These are phyloP conservation scores for Trachelus troglodyta DNA, from an alignment of 2,888 invertebrate species.

Conservation along the genomic window DNA sequence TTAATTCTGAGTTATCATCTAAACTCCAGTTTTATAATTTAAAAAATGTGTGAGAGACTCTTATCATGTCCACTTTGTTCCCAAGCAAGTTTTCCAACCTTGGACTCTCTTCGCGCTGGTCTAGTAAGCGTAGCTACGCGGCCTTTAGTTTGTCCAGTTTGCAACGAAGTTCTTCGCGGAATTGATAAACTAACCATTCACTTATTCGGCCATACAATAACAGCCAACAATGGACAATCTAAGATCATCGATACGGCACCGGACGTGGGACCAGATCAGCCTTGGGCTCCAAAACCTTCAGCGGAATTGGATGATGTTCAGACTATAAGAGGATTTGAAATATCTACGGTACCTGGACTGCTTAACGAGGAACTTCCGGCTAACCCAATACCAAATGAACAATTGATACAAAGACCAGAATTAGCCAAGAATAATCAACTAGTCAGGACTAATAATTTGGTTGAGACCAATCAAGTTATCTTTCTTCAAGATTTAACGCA, in stretches of 20 bases:
- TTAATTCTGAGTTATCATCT: background rate
- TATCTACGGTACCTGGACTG: background rate
- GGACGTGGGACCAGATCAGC: background rate
- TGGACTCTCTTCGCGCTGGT: conserved; percentile 77
- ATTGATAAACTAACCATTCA: conserved; percentile 88
- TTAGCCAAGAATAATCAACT: background rate
- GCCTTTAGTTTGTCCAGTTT: conserved; percentile 81
- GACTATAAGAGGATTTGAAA: background rate
- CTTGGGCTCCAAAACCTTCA: background rate
- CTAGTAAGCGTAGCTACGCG: conserved; percentile 82
- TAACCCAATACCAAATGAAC: background rate
- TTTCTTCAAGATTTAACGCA: conserved; percentile 27
- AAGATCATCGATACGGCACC: conserved; percentile 29
- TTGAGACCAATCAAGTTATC: conserved; percentile 22
- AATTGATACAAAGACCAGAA: background rate
- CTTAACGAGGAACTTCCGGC: background rate
- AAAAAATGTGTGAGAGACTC: conserved; percentile 62
- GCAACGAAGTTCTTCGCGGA: conserved; percentile 79
- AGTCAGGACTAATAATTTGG: background rate
- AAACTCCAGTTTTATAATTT: background rate
- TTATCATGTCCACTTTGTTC: conserved; percentile 83
- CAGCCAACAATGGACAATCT: background rate
- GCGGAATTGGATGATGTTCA: background rate
- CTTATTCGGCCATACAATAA: conserved; percentile 78
- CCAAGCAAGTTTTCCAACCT: conserved; percentile 78